A percentile compares a stretch with the other conserved stretches of the same genome.
phyloP scores from a whole-genome alignment of 2,888 invertebrate species.

The Tortrix viridana region DNA sequence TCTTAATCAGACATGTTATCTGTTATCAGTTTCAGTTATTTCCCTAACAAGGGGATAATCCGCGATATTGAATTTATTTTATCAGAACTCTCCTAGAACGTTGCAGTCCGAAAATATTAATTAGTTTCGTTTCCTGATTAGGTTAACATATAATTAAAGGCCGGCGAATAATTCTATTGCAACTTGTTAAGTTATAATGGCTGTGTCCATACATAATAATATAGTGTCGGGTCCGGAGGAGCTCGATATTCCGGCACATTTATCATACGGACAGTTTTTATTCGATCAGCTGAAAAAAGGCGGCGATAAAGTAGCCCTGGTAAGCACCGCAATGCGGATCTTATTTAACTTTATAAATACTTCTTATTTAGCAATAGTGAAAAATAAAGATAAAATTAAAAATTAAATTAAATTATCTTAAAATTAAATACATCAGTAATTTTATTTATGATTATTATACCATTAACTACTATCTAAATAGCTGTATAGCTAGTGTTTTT shows the following conservation, averaged over 20 bases:
- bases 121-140: constrained; percentile 17
- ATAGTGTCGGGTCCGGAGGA: constrained; percentile 75
- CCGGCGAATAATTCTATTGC: not conserved
- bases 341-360: constrained; percentile 9
- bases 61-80: constrained; percentile 21
- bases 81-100: constrained; percentile 5
- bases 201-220: constrained; percentile 65
- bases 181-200: constrained; percentile 42
- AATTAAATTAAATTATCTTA: too few relatives aligned
- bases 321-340: constrained; percentile 53
- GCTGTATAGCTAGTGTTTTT: too few relatives aligned
- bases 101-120: constrained; percentile 1
- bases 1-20: constrained; percentile 28
- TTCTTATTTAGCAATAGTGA: not conserved
- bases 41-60: constrained; percentile 14
- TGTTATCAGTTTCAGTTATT: constrained; percentile 28
- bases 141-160: constrained; percentile 11
- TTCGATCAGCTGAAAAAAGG: constrained; percentile 80
- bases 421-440: too few relatives aligned
- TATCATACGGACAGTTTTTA: constrained; percentile 81
- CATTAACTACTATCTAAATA: too few relatives aligned
- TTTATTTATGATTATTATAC: too few relatives aligned
- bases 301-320: constrained; percentile 76
- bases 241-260: constrained; percentile 71
- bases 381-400: too few relatives aligned